Conservation (phyloP, 35 echinoderm and acorn worm genomes). For the Holothuria glaberrima region DNA sequence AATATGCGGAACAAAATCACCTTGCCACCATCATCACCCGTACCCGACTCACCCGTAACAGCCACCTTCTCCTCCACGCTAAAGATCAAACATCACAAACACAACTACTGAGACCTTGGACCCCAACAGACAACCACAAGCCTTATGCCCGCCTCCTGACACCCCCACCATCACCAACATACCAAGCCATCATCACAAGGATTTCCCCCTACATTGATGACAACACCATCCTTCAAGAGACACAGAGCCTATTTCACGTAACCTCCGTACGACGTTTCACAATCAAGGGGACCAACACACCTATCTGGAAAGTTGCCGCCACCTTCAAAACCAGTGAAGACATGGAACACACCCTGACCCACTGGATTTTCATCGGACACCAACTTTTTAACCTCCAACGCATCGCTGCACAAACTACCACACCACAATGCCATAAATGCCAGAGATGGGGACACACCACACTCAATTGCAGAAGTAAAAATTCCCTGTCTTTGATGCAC, state of each 20-base stretch:
- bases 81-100: neutral
- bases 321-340: neutral
- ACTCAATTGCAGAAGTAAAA: neutral
- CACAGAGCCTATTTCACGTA: too few species aligned
- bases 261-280: too few species aligned
- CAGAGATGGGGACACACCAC: neutral
- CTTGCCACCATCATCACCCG: neutral
- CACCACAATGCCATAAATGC: constrained; percentile 26
- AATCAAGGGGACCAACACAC: constrained; percentile 9
- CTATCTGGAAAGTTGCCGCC: constrained; percentile 20
- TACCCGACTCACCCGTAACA: neutral
- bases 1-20: neutral
- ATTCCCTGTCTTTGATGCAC: neutral
- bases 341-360: neutral
- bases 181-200: neutral
- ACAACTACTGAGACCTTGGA: neutral
- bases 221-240: too few species aligned
- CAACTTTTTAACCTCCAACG: neutral
- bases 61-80: neutral
- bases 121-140: neutral
- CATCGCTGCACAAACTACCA: too few species aligned
- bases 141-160: neutral
- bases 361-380: too few species aligned
- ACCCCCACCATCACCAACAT: neutral
- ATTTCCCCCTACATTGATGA: neutral